Percentiles rank a stretch among this genome's conserved stretches.
Evolutionary conservation across 2,797 vertebrate species (phyloP).

Genomic region (Coendou prehensilis): DNA sequence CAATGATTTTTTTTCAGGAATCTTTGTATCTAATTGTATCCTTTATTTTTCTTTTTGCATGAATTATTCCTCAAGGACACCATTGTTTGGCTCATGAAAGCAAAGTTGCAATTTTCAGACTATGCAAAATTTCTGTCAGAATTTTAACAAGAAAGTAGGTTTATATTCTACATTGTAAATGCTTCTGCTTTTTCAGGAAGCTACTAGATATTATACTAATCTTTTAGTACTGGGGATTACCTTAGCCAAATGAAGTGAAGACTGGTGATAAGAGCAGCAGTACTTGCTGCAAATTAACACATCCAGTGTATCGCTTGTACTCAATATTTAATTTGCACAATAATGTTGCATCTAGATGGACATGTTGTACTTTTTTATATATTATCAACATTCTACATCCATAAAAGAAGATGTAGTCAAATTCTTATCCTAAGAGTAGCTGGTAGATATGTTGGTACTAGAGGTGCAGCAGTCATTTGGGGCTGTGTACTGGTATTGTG

Average conservation of each 20-base stretch:
- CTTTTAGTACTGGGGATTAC: background rate
- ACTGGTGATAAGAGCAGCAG: background rate
- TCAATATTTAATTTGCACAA: background rate
- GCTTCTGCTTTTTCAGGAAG: background rate
- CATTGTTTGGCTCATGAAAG: background rate
- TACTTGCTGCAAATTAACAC: background rate
- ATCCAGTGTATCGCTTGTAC: background rate
- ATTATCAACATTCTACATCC: background rate
- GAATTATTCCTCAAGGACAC: background rate
- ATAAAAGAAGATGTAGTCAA: background rate
- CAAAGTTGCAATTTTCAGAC: background rate
- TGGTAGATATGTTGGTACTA: background rate
- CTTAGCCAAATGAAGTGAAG: background rate
- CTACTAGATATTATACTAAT: background rate
- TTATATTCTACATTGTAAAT: background rate
- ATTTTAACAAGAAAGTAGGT: background rate
- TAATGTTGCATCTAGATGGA: background rate
- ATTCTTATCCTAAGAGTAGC: background rate
- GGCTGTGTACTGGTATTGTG: background rate
- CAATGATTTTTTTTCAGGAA: background rate
- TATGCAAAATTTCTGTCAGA: background rate
- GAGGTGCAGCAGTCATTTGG: background rate
- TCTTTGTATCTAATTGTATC: background rate
- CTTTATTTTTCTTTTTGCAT: background rate
- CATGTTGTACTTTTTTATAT: background rate